Conservation (phyloP, 2,113 vertebrate genomes). For the Calidris pygmaea region DNA sequence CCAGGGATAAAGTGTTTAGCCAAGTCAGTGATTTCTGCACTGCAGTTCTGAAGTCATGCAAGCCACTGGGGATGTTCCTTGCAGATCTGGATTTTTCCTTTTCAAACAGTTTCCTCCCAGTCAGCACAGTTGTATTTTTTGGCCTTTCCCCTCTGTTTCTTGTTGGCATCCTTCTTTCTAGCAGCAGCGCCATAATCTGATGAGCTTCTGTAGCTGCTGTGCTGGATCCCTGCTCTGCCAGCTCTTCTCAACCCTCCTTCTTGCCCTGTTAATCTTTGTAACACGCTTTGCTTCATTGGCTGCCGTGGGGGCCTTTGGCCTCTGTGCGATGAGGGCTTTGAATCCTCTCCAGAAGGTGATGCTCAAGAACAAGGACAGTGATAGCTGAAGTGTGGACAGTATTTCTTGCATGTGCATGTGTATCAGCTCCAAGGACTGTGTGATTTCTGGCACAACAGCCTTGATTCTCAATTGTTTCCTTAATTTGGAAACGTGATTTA, state of each 20-base stretch:
- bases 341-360: slow-evolving; percentile 35
- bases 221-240: not conserved
- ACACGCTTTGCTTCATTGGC: not conserved
- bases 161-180: not conserved
- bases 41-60: not conserved
- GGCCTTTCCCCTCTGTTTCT: slow-evolving; percentile 7
- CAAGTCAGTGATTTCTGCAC: not conserved
- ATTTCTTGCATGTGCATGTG: not conserved
- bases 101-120: not conserved
- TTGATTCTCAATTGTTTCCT: slow-evolving; percentile 47
- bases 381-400: not conserved
- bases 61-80: not conserved
- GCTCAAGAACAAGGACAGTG: not conserved
- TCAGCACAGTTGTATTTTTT: not conserved
- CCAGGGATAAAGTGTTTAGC: not conserved
- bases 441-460: slow-evolving; percentile 42
- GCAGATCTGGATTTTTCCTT: not conserved
- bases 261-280: not conserved
- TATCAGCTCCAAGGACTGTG: not conserved
- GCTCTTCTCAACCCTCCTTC: not conserved
- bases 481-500: not conserved
- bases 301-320: not conserved
- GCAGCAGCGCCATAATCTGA: not conserved
- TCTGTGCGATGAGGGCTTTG: not conserved
- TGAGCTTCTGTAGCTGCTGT: not conserved